These are phyloP conservation scores for Thunnus thynnus DNA, from an alignment of 2,113 vertebrate genomes.

Conservation along the genomic window DNA sequence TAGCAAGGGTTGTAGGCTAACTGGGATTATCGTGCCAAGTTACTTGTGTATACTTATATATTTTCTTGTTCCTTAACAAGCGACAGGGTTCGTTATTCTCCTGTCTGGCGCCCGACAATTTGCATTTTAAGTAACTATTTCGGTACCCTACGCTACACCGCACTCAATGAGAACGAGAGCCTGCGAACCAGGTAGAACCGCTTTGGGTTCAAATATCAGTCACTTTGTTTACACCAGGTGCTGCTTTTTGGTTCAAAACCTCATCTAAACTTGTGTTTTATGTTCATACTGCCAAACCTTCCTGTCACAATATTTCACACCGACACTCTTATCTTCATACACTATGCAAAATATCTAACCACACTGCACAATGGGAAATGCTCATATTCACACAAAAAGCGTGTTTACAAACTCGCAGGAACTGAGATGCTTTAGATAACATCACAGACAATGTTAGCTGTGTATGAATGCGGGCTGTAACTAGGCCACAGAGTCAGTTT, in stretches of 20 bases:
- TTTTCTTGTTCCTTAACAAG: too few species aligned
- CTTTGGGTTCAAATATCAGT: not conserved
- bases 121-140: too few species aligned
- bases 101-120: too few species aligned
- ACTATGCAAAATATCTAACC: not conserved
- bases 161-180: not conserved
- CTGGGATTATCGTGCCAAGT: too few species aligned
- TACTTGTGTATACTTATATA: too few species aligned
- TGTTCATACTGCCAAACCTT: not conserved
- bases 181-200: not conserved
- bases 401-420: not conserved
- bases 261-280: not conserved
- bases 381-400: constrained; percentile 5
- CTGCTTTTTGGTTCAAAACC: not conserved
- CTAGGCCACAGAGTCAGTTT: not conserved
- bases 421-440: constrained; percentile 3
- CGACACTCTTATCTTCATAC: not conserved
- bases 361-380: constrained; percentile 7
- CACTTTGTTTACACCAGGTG: not conserved
- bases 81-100: too few species aligned
- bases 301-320: not conserved
- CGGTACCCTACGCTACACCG: too few species aligned
- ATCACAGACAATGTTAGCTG: not conserved
- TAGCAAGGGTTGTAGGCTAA: too few species aligned
- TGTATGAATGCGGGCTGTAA: not conserved